phyloP scores from a whole-genome alignment of 2,113 vertebrate species.

The Fulmarus glacialis region DNA sequence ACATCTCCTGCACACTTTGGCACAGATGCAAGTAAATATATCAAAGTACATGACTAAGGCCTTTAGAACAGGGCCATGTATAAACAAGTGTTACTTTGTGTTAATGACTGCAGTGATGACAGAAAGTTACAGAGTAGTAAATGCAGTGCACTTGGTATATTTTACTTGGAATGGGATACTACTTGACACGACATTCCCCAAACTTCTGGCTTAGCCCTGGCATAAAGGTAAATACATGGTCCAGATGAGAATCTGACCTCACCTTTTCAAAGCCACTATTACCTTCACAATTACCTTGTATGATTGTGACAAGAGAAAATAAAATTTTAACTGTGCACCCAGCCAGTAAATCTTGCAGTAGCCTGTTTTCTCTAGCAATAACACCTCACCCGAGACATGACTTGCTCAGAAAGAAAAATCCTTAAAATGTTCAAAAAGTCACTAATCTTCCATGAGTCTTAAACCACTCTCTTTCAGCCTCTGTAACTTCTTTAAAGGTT shows the following conservation, averaged over 20 bases:
- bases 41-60: not conserved
- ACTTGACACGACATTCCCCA: not conserved
- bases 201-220: not conserved
- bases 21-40: not conserved
- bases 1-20: not conserved
- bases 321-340: not conserved
- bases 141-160: conserved; percentile 15
- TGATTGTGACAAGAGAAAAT: conserved; percentile 33
- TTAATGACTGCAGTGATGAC: conserved; percentile 43
- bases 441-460: not conserved
- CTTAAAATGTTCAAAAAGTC: not conserved
- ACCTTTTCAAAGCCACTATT: conserved; percentile 31
- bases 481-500: not conserved
- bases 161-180: conserved; percentile 49
- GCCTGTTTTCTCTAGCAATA: conserved; percentile 19
- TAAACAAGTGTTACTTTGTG: conserved; percentile 46
- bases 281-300: conserved; percentile 2
- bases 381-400: not conserved
- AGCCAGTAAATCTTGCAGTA: conserved; percentile 34
- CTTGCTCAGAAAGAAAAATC: not conserved
- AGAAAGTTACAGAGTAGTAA: conserved; percentile 23
- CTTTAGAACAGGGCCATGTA: not conserved
- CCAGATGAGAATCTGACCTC: conserved; percentile 32
- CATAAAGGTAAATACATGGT: not conserved
- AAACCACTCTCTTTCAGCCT: not conserved